Conservation (phyloP, 2,113 vertebrate genomes). For the Felis catus region DNA sequence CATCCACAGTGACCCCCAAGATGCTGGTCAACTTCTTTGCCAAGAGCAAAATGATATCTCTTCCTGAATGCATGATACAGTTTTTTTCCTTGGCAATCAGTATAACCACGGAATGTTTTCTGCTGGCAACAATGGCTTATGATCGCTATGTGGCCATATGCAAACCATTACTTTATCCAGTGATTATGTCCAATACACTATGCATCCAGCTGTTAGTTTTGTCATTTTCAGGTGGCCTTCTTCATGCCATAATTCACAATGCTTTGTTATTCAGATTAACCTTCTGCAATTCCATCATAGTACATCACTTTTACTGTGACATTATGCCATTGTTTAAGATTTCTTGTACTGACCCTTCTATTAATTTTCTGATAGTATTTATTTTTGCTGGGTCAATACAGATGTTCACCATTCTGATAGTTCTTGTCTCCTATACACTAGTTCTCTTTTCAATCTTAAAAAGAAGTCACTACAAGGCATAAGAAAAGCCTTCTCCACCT, state of each 20-base stretch:
- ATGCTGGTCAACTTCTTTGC: conserved; percentile 47
- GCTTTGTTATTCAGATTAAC: conserved; percentile 26
- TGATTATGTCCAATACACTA: conserved; percentile 49
- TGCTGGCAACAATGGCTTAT: conserved; percentile 65
- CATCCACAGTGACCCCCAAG: conserved; percentile 55
- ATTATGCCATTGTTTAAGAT: conserved; percentile 64
- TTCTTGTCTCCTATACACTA: neutral
- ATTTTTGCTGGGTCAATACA: neutral
- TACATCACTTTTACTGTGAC: conserved; percentile 65
- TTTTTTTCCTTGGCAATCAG: conserved; percentile 47
- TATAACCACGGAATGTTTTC: conserved; percentile 63
- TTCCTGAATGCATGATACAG: conserved; percentile 64
- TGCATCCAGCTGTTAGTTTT: neutral
- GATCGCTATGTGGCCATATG: conserved; percentile 69
- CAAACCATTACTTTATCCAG: conserved; percentile 56
- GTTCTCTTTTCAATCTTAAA: conserved; percentile 29
- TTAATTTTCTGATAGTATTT: neutral
- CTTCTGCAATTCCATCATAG: conserved; percentile 12
- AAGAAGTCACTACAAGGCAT: neutral
- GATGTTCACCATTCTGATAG: neutral
- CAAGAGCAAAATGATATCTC: neutral
- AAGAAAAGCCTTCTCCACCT: neutral
- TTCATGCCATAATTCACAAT: conserved; percentile 7
- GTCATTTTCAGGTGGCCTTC: conserved; percentile 11
- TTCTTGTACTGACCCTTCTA: conserved; percentile 45